These are phyloP conservation scores for Papilio helenus DNA, from an alignment of 1,140 invertebrate genomes.

Conservation along the genomic window DNA sequence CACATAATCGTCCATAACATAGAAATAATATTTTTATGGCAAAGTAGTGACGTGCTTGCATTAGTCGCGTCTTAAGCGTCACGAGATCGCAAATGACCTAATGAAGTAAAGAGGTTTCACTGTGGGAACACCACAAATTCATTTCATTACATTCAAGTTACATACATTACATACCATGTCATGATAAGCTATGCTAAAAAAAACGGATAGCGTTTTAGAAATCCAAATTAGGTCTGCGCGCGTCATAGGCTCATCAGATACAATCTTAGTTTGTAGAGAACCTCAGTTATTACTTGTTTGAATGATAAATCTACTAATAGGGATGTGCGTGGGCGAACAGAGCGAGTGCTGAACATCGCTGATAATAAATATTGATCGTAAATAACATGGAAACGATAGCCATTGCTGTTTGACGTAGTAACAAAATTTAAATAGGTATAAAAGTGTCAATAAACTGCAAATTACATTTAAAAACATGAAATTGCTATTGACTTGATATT, in stretches of 20 bases:
- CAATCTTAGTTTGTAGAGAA: background rate
- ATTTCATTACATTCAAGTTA: background rate
- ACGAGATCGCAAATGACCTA: background rate
- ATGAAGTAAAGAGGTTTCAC: slow-evolving; percentile 18
- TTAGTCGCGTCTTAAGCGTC: background rate
- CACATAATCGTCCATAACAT: background rate
- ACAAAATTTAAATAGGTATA: background rate
- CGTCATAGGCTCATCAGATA: background rate
- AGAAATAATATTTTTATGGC: background rate
- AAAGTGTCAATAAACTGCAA: too few species aligned
- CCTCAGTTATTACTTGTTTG: background rate
- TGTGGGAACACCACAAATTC: background rate
- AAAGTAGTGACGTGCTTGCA: background rate
- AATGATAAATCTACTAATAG: slow-evolving; percentile 32
- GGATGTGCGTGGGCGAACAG: slow-evolving; percentile 41
- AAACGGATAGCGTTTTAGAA: background rate
- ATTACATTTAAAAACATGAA: too few species aligned
- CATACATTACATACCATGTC: background rate
- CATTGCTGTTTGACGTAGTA: background rate
- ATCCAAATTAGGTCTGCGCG: background rate
- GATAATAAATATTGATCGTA: background rate
- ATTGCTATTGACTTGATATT: background rate
- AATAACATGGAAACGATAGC: background rate
- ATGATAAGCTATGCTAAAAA: background rate
- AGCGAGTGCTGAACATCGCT: background rate